These are phyloP conservation scores for Epistrophe eligans DNA, from an alignment of 2,888 invertebrate species.

Conservation along the genomic window DNA sequence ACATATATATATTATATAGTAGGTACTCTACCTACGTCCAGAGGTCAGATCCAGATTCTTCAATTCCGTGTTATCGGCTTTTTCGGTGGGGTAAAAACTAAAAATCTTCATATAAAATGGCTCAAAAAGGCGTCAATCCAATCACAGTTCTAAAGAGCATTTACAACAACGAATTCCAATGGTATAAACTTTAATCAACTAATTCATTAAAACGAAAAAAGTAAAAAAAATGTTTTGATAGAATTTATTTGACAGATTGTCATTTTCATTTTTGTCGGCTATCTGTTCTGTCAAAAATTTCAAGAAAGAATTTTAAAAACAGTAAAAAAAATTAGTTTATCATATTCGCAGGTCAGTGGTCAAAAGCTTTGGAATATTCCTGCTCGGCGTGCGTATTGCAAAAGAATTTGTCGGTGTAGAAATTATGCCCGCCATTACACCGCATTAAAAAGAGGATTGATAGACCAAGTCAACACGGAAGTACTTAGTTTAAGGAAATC, in stretches of 20 bases:
- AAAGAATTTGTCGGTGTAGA: constrained; percentile 91
- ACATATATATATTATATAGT: too few species aligned
- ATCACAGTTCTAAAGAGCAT: constrained; percentile 86
- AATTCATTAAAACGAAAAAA: constrained; percentile 32
- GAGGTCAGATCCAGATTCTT: not conserved
- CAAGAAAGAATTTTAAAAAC: not conserved
- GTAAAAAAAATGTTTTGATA: not conserved
- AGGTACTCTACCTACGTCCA: too few species aligned
- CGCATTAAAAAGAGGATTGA: constrained; percentile 77
- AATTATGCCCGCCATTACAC: constrained; percentile 87
- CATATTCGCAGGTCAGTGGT: constrained; percentile 88
- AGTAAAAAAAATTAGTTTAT: constrained; percentile 5
- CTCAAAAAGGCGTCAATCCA: constrained; percentile 85
- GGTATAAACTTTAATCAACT: constrained; percentile 85
- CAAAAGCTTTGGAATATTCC: constrained; percentile 92
- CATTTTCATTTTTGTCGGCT: not conserved
- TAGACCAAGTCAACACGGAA: constrained; percentile 54
- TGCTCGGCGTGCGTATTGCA: constrained; percentile 90
- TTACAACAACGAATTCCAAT: constrained; percentile 91
- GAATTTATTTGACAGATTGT: constrained; percentile 47
- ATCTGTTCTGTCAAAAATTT: constrained; percentile 34
- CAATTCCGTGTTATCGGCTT: not conserved
- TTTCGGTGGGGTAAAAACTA: not conserved
- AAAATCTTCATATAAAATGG: constrained; percentile 84
- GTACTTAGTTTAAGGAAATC: constrained; percentile 60